Percentiles rank a stretch among this genome's conserved stretches.
These are phyloP conservation scores for Sphenopsis melanotis DNA, from an alignment of 2,797 vertebrate species.

Conservation along the genomic window DNA sequence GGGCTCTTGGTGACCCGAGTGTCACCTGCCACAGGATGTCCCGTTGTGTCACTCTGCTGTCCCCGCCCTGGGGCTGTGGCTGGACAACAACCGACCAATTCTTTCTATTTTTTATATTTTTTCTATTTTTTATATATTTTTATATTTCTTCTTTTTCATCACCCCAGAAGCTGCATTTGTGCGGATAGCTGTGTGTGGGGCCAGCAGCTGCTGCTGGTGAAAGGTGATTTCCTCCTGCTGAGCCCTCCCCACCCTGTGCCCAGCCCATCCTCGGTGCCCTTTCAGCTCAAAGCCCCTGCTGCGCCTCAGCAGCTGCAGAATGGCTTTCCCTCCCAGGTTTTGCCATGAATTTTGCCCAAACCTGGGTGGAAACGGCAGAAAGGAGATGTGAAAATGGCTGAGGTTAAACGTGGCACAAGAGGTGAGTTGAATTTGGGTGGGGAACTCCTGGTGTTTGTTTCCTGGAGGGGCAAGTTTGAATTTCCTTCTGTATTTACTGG, in stretches of 20 bases:
- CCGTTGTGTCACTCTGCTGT: not conserved
- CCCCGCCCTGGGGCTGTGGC: not conserved
- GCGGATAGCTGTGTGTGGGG: not conserved
- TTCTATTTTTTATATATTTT: too few species aligned
- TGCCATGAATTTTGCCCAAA: not conserved
- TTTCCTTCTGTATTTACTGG: not conserved
- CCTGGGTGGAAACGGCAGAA: not conserved
- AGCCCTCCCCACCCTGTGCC: not conserved
- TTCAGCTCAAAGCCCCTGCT: not conserved
- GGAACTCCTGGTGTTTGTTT: not conserved
- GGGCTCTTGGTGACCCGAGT: fast-evolving
- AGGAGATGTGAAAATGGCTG: not conserved
- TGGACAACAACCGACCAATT: not conserved
- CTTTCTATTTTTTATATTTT: not conserved
- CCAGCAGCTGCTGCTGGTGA: not conserved
- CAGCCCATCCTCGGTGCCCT: not conserved
- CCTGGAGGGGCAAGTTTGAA: not conserved
- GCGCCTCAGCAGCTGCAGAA: not conserved
- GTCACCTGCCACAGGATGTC: not conserved
- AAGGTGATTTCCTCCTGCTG: not conserved
- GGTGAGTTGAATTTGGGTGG: not conserved
- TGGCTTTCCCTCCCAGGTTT: not conserved
- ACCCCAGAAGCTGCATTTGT: not conserved
- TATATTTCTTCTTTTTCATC: not conserved
- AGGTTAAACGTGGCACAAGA: not conserved